Evolutionary conservation across 2,797 vertebrate genomes (phyloP), one percentile per base, ranked within the genome.

Genomic region (Brachyrhaphis roseni): DNA sequence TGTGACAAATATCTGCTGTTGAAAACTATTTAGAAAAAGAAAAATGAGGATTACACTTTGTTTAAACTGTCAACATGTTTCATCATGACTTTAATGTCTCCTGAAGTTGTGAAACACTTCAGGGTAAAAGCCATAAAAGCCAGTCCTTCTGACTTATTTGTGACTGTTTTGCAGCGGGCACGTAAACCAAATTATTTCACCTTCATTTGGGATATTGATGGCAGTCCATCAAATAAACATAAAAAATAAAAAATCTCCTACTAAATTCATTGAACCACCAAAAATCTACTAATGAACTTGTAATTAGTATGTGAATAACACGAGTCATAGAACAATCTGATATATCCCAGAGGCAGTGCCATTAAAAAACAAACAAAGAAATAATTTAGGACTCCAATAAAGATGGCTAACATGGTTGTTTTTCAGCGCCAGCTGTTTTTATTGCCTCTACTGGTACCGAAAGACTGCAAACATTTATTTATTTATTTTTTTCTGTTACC

Each of bases 381-480:
- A 34, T 34, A 34, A 41, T 64, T 47, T 45, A 46, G 28, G 43
- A 26, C 4, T 53, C 16, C 26, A 47, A 78, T 64, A 85, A 82
- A 87, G 36, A 76, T 26, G 74, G 57, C 34, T 79, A 64, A 72
- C 34, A 77, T 53, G 62, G 36, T 75, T 13, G 71, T 41, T 72
- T 62, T 68, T 87, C 64, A 86, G 20, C 76, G 75, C 84, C 62
- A 39, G 16, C 53, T 39, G 43, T 73, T 77, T 77, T 74, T 76
- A 31, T 75, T 46, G 41, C 43, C 79, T 78, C 47, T 39, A 51
- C 81, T 70, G 68, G 55, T 80, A 80, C 82, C 85, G 74, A 89
- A 90, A 85, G 81, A 85, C 82, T 79, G 88, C 88, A 88, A 92
- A 93, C 92, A 92, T 93, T 94, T 49, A 10, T 43, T 43, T 43